A percentile compares a stretch with the other conserved stretches of the same genome.
phyloP scores from a whole-genome alignment of 2,113 vertebrate species.

The Anguilla rostrata region DNA sequence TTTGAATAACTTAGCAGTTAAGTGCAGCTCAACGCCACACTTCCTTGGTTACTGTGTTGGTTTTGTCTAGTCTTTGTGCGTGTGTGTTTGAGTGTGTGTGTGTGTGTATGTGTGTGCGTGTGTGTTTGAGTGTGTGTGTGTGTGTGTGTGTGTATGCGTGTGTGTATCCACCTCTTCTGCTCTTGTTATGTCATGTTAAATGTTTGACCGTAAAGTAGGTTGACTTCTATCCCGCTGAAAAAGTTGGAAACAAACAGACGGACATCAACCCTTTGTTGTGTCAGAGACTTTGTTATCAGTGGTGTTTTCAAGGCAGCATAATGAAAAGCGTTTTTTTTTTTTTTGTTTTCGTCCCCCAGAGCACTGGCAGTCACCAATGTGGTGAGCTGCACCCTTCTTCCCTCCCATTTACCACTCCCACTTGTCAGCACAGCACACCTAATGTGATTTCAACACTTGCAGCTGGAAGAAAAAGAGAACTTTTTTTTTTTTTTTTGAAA shows the following conservation, averaged over 20 bases:
- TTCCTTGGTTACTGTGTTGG: slow-evolving; percentile 58
- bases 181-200: slow-evolving; percentile 51
- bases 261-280: slow-evolving; percentile 62
- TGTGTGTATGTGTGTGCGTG: neutral
- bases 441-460: slow-evolving; percentile 63
- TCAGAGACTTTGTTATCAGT: slow-evolving; percentile 67
- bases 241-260: slow-evolving; percentile 67
- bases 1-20: slow-evolving; percentile 44
- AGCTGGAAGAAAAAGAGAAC: slow-evolving; percentile 43
- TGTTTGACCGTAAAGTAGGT: slow-evolving; percentile 65
- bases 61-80: slow-evolving; percentile 63
- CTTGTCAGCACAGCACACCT: slow-evolving; percentile 75
- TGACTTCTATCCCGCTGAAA: slow-evolving; percentile 61
- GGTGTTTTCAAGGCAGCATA: slow-evolving; percentile 76
- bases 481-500: slow-evolving; percentile 47
- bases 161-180: slow-evolving; percentile 51
- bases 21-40: slow-evolving; percentile 67
- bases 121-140: neutral
- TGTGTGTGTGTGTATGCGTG: slow-evolving; percentile 47
- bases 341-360: slow-evolving; percentile 29
- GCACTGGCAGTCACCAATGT: slow-evolving; percentile 58
- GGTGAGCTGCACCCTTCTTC: slow-evolving; percentile 54
- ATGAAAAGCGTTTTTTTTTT: slow-evolving; percentile 55
- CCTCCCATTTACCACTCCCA: slow-evolving; percentile 53
- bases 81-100: slow-evolving; percentile 56